Conservation (phyloP, 2,888 invertebrate species). For the Drosophila formosana region DNA sequence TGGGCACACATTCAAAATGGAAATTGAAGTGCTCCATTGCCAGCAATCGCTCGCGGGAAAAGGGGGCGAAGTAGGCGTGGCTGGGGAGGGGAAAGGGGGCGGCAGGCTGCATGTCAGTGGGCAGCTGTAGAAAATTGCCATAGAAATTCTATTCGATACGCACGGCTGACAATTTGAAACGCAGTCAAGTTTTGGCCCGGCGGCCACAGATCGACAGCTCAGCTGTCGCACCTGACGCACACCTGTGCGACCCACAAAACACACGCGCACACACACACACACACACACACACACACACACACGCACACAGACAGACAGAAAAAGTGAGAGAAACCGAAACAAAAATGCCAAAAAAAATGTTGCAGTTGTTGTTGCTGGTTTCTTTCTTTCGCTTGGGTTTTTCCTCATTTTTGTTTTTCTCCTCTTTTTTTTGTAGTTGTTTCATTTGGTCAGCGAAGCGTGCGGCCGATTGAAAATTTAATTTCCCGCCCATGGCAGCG, state of each 20-base stretch:
- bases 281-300: constrained; percentile 1
- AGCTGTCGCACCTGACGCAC: constrained; percentile 32
- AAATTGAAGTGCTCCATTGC: not conserved
- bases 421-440: constrained; percentile 31
- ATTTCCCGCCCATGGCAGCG: constrained; percentile 72
- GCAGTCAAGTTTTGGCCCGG: constrained; percentile 28
- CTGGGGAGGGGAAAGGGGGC: too few species aligned
- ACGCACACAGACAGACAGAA: not conserved
- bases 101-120: not conserved
- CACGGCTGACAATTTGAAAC: constrained; percentile 32
- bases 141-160: constrained; percentile 27
- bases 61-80: not conserved
- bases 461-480: constrained; percentile 79
- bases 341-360: not conserved
- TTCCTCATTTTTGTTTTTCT: constrained; percentile 5
- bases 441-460: constrained; percentile 64
- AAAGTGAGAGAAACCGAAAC: not conserved
- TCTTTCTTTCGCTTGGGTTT: constrained; percentile 5
- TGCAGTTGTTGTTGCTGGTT: not conserved
- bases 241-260: constrained; percentile 17
- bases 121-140: constrained; percentile 13
- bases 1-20: not conserved
- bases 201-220: constrained; percentile 49
- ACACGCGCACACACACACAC: constrained; percentile 5
- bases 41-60: not conserved